phyloP scores from a whole-genome alignment of 2,888 invertebrate species.

The Yponomeuta sedellus region DNA sequence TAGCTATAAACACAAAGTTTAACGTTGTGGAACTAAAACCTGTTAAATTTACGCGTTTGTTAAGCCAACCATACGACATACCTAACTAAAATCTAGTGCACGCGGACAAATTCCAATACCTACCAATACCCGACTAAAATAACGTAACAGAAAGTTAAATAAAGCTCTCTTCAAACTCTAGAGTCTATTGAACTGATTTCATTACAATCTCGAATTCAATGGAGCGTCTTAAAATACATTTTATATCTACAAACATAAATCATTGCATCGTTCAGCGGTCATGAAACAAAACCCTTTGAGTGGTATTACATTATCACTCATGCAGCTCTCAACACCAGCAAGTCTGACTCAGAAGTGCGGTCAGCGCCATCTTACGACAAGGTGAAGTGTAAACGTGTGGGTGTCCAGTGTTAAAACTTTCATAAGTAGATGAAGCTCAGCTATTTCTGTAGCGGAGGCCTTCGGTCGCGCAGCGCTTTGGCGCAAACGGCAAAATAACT shows the following conservation, averaged over 20 bases:
- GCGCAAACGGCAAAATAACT: constrained; percentile 18
- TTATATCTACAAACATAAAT: constrained; percentile 10
- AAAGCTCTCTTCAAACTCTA: background rate
- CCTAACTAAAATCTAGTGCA: background rate
- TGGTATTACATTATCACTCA: constrained; percentile 16
- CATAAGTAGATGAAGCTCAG: constrained; percentile 60
- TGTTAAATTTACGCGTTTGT: background rate
- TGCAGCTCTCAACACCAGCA: constrained; percentile 39
- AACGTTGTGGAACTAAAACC: background rate
- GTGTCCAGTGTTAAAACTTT: constrained; percentile 67
- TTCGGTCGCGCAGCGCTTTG: constrained; percentile 45
- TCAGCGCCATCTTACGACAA: constrained; percentile 71
- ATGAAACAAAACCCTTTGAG: constrained; percentile 3
- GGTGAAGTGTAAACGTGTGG: constrained; percentile 71
- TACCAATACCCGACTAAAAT: background rate
- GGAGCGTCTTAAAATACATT: background rate
- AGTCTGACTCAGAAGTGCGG: constrained; percentile 29
- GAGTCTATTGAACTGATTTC: background rate
- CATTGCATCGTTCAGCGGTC: constrained; percentile 13
- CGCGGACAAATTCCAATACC: background rate
- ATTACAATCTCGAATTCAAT: background rate
- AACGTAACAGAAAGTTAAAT: background rate
- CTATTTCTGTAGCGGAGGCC: constrained; percentile 70
- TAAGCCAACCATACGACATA: background rate
- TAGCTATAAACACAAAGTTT: background rate